phyloP scores from a whole-genome alignment of 2,888 invertebrate genomes.

The Parnassius smintheus region DNA sequence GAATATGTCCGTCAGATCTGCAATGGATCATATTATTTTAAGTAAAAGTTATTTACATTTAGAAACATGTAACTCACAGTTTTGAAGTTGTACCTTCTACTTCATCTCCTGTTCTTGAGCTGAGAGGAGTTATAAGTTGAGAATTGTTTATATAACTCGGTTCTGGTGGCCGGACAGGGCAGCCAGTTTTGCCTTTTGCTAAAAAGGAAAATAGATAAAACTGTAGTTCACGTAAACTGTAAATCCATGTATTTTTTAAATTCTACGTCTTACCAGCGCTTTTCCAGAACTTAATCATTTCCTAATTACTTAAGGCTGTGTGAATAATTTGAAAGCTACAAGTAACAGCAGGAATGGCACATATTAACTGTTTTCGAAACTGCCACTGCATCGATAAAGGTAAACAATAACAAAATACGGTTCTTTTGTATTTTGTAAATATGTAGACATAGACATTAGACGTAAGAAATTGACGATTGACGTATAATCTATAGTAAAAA shows the following conservation, averaged over 20 bases:
- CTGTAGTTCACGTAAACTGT: constrained; percentile 53
- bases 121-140: constrained; percentile 39
- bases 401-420: constrained; percentile 57
- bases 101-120: constrained; percentile 50
- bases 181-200: constrained; percentile 78
- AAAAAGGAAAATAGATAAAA: constrained; percentile 27
- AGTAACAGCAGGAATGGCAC: constrained; percentile 37
- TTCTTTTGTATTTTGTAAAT: too few relatives aligned
- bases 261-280: constrained; percentile 80
- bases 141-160: constrained; percentile 28
- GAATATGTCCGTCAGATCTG: constrained; percentile 63
- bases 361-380: constrained; percentile 47
- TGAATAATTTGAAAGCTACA: constrained; percentile 35
- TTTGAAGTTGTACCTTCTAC: constrained; percentile 52
- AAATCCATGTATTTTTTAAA: neutral
- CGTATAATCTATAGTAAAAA: too few relatives aligned
- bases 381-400: constrained; percentile 46
- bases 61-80: constrained; percentile 18
- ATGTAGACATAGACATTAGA: too few relatives aligned
- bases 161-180: constrained; percentile 76
- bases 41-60: constrained; percentile 7
- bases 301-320: constrained; percentile 34
- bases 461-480: too few relatives aligned
- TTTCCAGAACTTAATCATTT: constrained; percentile 90
- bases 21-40: constrained; percentile 35